A percentile compares a stretch with the other conserved stretches of the same genome.
Conservation (phyloP, 2,113 vertebrate genomes). For the Cyprinodon brontotheroides region DNA sequence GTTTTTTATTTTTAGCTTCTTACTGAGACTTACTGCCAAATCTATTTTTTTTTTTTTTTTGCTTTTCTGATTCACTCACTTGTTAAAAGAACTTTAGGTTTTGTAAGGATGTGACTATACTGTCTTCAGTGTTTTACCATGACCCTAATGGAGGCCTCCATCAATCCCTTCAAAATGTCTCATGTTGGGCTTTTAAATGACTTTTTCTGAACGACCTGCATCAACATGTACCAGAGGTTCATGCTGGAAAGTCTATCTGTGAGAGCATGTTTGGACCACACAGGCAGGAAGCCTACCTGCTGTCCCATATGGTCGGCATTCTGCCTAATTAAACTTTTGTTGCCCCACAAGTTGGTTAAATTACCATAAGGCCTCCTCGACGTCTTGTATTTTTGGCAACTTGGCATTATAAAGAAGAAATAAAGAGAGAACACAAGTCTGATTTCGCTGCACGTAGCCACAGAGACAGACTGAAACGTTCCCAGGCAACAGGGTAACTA, state of each 20-base stretch:
- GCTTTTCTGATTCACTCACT: neutral
- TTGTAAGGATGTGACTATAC: neutral
- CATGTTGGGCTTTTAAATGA: slow-evolving; percentile 7
- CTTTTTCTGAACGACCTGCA: slow-evolving; percentile 36
- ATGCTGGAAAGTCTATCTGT: slow-evolving; percentile 17
- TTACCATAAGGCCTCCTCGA: slow-evolving; percentile 66
- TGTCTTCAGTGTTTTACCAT: neutral
- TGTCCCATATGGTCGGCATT: slow-evolving; percentile 75
- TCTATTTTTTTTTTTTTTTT: neutral
- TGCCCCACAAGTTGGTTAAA: slow-evolving; percentile 66
- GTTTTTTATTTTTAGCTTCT: neutral
- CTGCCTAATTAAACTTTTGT: slow-evolving; percentile 73
- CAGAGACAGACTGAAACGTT: slow-evolving; percentile 60
- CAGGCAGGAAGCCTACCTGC: slow-evolving; percentile 67
- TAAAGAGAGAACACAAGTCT: slow-evolving; percentile 56
- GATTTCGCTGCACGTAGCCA: slow-evolving; percentile 60
- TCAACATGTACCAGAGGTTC: slow-evolving; percentile 21
- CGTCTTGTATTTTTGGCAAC: slow-evolving; percentile 72
- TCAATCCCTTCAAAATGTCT: slow-evolving; percentile 15
- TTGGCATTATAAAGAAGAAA: slow-evolving; percentile 77
- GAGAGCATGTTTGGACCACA: slow-evolving; percentile 53
- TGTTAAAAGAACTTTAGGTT: neutral
- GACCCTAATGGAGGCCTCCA: neutral
- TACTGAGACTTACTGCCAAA: neutral
- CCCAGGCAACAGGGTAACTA: slow-evolving; percentile 55